Evolutionary conservation across 2,888 invertebrate genomes (phyloP).

Genomic region (Formica aserva): DNA sequence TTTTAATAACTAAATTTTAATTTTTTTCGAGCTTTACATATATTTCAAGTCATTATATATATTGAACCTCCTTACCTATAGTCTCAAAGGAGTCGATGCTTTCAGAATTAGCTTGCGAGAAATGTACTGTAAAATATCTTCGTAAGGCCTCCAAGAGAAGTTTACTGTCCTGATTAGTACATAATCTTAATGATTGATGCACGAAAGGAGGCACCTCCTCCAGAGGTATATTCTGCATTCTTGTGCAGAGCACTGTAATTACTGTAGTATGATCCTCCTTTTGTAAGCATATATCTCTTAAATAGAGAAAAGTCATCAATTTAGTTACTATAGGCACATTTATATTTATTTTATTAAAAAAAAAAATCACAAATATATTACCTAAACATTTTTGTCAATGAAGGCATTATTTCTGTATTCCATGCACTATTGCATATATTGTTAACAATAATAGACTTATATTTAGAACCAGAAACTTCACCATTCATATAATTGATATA

Average conservation of each 20-base stretch:
- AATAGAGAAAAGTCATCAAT: slow-evolving; percentile 4
- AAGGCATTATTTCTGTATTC: slow-evolving; percentile 88
- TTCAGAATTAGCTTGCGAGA: slow-evolving; percentile 73
- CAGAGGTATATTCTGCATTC: slow-evolving; percentile 87
- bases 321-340: neutral
- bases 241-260: slow-evolving; percentile 88
- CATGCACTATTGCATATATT: slow-evolving; percentile 88
- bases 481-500: slow-evolving; percentile 87
- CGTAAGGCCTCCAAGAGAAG: slow-evolving; percentile 86
- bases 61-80: slow-evolving; percentile 72
- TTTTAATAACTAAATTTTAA: neutral
- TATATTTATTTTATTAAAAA: neutral
- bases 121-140: slow-evolving; percentile 86
- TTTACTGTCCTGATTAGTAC: slow-evolving; percentile 85
- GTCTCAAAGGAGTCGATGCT: slow-evolving; percentile 72
- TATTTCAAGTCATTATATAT: neutral
- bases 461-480: slow-evolving; percentile 88
- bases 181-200: slow-evolving; percentile 89
- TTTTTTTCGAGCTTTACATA: neutral
- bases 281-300: slow-evolving; percentile 85
- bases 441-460: slow-evolving; percentile 88
- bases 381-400: slow-evolving; percentile 90
- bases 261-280: slow-evolving; percentile 88
- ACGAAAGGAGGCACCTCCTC: slow-evolving; percentile 90
- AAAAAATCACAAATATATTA: slow-evolving; percentile 78